phyloP scores from a whole-genome alignment of 2,113 vertebrate genomes.

The Siniperca knerii region DNA sequence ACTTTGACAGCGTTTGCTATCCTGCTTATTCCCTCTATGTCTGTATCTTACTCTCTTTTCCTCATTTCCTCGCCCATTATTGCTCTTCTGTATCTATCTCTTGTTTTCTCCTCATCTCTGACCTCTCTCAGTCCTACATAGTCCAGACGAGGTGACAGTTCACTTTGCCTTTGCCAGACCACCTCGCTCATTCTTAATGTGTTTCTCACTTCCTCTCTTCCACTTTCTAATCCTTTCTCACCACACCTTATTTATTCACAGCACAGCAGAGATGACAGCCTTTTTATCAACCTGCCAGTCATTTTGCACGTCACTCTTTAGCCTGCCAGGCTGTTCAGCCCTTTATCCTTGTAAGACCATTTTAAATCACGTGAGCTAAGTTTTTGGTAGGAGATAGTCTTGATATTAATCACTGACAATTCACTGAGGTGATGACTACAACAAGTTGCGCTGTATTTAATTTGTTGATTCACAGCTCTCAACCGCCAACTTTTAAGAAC shows the following conservation, averaged over 20 bases:
- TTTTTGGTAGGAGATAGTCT: not conserved
- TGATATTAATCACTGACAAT: not conserved
- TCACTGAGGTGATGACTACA: not conserved
- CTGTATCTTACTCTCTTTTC: not conserved
- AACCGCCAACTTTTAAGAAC: conserved; percentile 4
- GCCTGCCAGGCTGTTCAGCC: conserved; percentile 3
- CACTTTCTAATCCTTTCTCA: not conserved
- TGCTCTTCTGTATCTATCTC: conserved; percentile 2
- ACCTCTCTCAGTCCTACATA: not conserved
- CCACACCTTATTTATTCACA: conserved; percentile 36
- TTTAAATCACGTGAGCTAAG: conserved; percentile 13
- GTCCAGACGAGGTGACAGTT: conserved; percentile 12
- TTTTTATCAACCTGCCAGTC: conserved; percentile 50
- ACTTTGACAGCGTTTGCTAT: conserved; percentile 27
- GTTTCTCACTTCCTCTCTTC: not conserved
- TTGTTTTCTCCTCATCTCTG: not conserved
- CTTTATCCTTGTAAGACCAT: not conserved
- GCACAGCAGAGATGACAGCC: conserved; percentile 21
- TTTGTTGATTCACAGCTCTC: not conserved
- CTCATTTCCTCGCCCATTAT: conserved; percentile 4
- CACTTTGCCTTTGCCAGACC: not conserved
- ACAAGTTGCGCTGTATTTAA: not conserved
- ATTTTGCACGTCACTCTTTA: conserved; percentile 22
- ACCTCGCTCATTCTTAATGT: conserved; percentile 18
- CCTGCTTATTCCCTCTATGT: conserved; percentile 10